Base-by-base conservation (phyloP, 2,113 vertebrate genomes). In the Mionectes macconnelli region DNA sequence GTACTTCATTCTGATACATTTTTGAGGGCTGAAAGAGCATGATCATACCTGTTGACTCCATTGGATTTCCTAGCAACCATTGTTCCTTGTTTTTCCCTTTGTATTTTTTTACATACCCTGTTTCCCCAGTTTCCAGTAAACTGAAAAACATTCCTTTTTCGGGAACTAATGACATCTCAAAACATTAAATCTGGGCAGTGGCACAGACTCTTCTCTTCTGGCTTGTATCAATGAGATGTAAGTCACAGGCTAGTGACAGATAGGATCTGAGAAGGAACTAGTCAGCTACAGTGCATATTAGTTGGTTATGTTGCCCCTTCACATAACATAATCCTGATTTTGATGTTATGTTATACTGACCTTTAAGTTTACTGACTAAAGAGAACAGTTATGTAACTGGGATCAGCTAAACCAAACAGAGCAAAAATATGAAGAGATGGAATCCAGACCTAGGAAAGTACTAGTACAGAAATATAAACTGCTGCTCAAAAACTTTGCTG, bases 41-140 rank as follows among this genome's bases (percentile, higher is more conserved):
- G 96, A 94, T 62, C 53, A 50, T 89, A 53, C 90, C 73, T 96
- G 94, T 84, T 93, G 66, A 72, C n/a, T 83, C 14, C 28, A 27
- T 49, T 53, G 64, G 68, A 78, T 92, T 94, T 84, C 90, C 76
- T 94, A 92, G 90, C 90, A 97, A 94, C 76, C 68, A 89, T 93
- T 94, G 80, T 89, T 96, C 83, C 39, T 81, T 94, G 77, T 33
- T 94, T 94, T 92, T 64, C 28, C 15, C 21, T 10, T 70, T 84
- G 8, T 60, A 21, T 42, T 89, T 78, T 87, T 88, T 74, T 59
- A 56, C 17, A 55, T 56, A 44, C 39, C 19, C 20, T 42, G 52
- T 81, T 93, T 68, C n/a, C 31, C 28, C 40, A 84, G 64, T 62
- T 94, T 95, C 83, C 86, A 84, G 53, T 92, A 73, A 94, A 69